Evolutionary conservation across 2,797 vertebrate genomes (phyloP).

Genomic region (Sphenopsis melanotis): DNA sequence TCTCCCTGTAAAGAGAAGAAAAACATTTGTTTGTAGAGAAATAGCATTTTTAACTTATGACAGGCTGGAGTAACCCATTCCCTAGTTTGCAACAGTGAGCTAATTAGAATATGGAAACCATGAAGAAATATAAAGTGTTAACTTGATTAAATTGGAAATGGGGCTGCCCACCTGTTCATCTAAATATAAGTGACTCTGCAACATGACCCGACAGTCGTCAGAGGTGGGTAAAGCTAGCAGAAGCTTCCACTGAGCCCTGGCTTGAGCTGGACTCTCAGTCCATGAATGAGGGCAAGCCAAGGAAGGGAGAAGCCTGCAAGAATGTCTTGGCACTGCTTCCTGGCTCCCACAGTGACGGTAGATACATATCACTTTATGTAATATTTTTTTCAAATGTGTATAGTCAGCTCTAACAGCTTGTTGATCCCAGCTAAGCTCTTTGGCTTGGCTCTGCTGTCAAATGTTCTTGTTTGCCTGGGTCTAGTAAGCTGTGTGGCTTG

Average conservation of each 20-base stretch:
- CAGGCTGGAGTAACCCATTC: not conserved
- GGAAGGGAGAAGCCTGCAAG: slow-evolving; percentile 41
- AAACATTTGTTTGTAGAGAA: not conserved
- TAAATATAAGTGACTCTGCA: slow-evolving; percentile 74
- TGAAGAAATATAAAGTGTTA: slow-evolving; percentile 45
- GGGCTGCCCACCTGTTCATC: slow-evolving; percentile 74
- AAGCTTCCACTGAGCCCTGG: not conserved
- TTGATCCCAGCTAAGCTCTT: slow-evolving; percentile 36
- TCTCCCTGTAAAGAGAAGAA: not conserved
- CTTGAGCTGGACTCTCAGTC: not conserved
- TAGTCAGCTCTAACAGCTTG: slow-evolving; percentile 37
- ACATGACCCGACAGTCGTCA: slow-evolving; percentile 39
- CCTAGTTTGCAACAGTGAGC: slow-evolving; percentile 18
- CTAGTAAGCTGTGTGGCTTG: not conserved
- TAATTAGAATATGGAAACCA: slow-evolving; percentile 30
- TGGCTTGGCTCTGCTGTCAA: slow-evolving; percentile 41
- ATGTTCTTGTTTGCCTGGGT: not conserved
- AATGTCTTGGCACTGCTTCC: slow-evolving; percentile 61
- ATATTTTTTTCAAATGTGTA: slow-evolving; percentile 60
- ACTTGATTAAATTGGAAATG: slow-evolving; percentile 62
- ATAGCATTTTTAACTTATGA: not conserved
- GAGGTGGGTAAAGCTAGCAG: slow-evolving; percentile 30
- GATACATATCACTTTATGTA: slow-evolving; percentile 52
- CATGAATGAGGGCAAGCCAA: slow-evolving; percentile 34
- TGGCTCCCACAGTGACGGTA: slow-evolving; percentile 66